Percentiles rank a stretch among this genome's conserved stretches.
Conservation (phyloP, 2,888 invertebrate species). For the Punctoribates punctum region DNA sequence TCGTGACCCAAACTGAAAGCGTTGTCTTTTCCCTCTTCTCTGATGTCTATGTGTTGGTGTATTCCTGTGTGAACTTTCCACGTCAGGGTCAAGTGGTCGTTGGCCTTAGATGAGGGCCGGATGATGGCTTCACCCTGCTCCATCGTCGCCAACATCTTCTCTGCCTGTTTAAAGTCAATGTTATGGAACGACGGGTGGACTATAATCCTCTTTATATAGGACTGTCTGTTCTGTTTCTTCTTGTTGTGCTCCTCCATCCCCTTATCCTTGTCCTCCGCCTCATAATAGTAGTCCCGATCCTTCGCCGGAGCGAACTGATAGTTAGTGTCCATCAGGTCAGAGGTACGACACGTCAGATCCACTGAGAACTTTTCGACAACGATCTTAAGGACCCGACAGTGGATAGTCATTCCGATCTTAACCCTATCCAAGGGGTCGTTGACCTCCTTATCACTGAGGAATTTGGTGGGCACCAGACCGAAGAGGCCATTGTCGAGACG, state of each 20-base stretch:
- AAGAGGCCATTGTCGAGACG: slow-evolving; percentile 85
- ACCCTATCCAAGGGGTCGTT: slow-evolving; percentile 90
- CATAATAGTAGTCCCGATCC: slow-evolving; percentile 86
- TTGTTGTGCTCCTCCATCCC: slow-evolving; percentile 70
- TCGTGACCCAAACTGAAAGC: slow-evolving; percentile 86
- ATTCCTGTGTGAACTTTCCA: slow-evolving; percentile 97
- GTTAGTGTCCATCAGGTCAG: slow-evolving; percentile 84
- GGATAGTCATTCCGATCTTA: slow-evolving; percentile 60
- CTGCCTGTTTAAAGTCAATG: slow-evolving; percentile 86
- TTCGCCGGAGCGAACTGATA: slow-evolving; percentile 74
- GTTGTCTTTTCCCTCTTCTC: slow-evolving; percentile 93
- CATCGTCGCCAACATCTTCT: slow-evolving; percentile 82
- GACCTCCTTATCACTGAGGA: slow-evolving; percentile 74
- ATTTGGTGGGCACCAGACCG: slow-evolving; percentile 58
- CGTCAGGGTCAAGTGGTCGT: slow-evolving; percentile 92
- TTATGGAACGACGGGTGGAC: slow-evolving; percentile 97
- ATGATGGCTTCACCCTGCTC: slow-evolving; percentile 96
- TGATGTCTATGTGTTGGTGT: slow-evolving; percentile 92
- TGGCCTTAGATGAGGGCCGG: slow-evolving; percentile 92
- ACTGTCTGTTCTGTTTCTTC: slow-evolving; percentile 73
- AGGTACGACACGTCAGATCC: slow-evolving; percentile 87
- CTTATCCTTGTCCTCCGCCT: slow-evolving; percentile 72
- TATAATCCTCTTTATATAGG: slow-evolving; percentile 91
- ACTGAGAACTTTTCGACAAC: slow-evolving; percentile 89
- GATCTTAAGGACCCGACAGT: slow-evolving; percentile 85